Base-by-base conservation (phyloP, 1,140 invertebrate genomes). In the Neodiprion pinetum region DNA sequence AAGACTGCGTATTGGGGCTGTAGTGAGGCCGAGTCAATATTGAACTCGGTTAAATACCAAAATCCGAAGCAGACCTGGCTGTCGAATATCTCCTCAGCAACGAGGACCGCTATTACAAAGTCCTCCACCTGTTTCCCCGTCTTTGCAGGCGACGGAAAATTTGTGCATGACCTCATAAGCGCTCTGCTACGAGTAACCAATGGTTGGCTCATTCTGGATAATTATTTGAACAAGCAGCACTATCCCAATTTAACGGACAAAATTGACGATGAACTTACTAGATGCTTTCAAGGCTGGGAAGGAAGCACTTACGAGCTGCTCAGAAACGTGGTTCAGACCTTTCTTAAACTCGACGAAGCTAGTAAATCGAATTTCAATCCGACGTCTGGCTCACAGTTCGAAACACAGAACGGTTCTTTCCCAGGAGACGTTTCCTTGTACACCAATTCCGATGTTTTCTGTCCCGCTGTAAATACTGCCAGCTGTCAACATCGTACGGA, bases 141-240 rank as follows among this genome's bases (percentile, higher is more conserved):
- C 0, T 87, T 83, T 61, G 80, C 81, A 0, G 83, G 84, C 0
- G 82, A 88, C 66, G 80, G 75, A 8, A 77, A 81, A 1, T 82
- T 87, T 53, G 72, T 80, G 0, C 77, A 81, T 2, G 86, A 88
- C 48, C 70, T 88, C 3, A 83, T 88, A 14, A 87, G 84, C 23
- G 82, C 85, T 8, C 72, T 85, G 12, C 9, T 88, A 1, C 80
- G 86, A 21, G 83, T 88, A 21, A 84, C 83, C 74, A 88, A 88
- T 69, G 86, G 85, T 0, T 88, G 86, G 86, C 79, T 88, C 1
- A 79, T 84, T 9, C 79, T 88, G 9, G 86, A 88, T 21, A 86
- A 88, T 72, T 88, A 88, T 47, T 61, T 88, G 3, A 88, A 88
- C 70, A 87, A 87, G 67, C 83, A 84, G 17, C 82, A 86, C 8